These are phyloP conservation scores for Furcula furcula DNA, from an alignment of 2,888 invertebrate genomes.

Conservation along the genomic window DNA sequence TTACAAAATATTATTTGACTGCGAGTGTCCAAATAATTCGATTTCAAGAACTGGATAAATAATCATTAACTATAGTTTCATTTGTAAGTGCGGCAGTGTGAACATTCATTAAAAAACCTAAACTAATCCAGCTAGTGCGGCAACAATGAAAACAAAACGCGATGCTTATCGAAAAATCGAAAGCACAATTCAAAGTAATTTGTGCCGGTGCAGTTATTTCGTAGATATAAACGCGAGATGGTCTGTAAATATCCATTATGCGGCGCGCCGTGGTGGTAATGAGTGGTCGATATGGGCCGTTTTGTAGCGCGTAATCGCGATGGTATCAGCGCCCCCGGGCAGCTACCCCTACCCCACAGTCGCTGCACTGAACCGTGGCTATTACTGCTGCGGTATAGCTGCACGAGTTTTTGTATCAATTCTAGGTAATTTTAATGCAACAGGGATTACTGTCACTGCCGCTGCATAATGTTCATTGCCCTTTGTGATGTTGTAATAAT, in stretches of 20 bases:
- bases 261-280: conserved; percentile 59
- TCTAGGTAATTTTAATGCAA: too few species aligned
- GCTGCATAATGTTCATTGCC: too few species aligned
- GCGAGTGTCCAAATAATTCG: too few species aligned
- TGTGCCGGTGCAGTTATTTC: not conserved
- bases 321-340: conserved; percentile 46
- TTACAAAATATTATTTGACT: too few species aligned
- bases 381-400: conserved; percentile 13
- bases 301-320: conserved; percentile 78
- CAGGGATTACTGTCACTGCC: too few species aligned
- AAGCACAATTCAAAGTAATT: conserved; percentile 1
- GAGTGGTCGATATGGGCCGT: conserved; percentile 66
- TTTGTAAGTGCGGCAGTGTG: too few species aligned
- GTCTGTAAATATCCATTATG: conserved; percentile 55
- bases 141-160: not conserved
- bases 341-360: conserved; percentile 23
- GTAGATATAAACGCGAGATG: conserved; percentile 21
- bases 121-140: too few species aligned
- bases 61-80: too few species aligned
- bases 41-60: too few species aligned
- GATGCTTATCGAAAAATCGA: not conserved
- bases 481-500: too few species aligned
- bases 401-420: conserved; percentile 21
- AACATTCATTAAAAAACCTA: too few species aligned
- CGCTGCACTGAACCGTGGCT: conserved; percentile 49